These are phyloP conservation scores for Dipodomys merriami DNA, from an alignment of 2,113 vertebrate genomes.

Conservation along the genomic window DNA sequence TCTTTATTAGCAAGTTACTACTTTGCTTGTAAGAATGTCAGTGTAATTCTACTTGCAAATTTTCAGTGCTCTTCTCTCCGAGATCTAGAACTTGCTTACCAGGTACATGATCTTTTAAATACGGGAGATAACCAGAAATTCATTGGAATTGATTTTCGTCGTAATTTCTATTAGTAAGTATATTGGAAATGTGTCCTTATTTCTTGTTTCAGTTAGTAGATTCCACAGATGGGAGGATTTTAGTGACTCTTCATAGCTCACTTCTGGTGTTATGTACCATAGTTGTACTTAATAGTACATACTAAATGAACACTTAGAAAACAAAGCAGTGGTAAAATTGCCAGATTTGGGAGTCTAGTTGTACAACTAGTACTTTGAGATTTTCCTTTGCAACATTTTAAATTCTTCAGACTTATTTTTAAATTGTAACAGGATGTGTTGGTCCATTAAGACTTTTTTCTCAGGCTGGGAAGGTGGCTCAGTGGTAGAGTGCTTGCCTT, in stretches of 20 bases:
- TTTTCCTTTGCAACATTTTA: neutral
- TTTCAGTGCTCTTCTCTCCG: constrained; percentile 87
- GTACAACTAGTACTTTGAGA: neutral
- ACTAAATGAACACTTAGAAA: neutral
- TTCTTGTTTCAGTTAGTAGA: neutral
- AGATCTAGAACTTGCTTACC: constrained; percentile 91
- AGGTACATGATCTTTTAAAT: constrained; percentile 87
- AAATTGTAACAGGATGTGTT: neutral
- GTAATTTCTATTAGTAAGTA: constrained; percentile 92
- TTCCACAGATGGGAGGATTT: neutral
- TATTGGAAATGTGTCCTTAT: neutral
- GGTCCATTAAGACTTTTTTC: too few species aligned
- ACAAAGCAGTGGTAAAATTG: neutral
- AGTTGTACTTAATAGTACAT: neutral
- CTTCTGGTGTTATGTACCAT: neutral
- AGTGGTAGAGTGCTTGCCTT: too few species aligned
- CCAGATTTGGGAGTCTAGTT: neutral
- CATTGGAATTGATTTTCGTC: constrained; percentile 80
- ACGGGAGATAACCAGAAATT: constrained; percentile 92
- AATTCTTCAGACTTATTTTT: neutral
- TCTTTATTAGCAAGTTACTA: neutral
- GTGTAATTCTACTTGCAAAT: constrained; percentile 30
- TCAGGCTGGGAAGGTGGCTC: too few species aligned
- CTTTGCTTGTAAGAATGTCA: constrained; percentile 1
- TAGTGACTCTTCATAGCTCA: neutral